Percentiles rank a stretch among this genome's conserved stretches.
These are phyloP conservation scores for Drosophila repleta DNA, from an alignment of 1,140 invertebrate species.

Conservation along the genomic window DNA sequence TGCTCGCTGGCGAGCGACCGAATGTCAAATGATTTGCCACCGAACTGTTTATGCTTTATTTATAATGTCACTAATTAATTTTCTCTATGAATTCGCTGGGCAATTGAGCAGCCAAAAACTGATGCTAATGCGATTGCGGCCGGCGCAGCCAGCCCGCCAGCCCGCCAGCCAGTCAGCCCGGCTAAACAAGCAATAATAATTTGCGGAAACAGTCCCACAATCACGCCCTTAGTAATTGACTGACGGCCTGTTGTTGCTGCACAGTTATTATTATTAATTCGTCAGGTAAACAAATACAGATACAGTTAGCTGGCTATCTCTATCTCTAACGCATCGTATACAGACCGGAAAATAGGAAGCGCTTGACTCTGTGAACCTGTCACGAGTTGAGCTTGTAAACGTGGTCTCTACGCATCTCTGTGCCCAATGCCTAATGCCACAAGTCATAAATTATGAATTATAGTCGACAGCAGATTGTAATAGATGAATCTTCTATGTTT, in stretches of 20 bases:
- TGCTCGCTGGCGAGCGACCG: constrained; percentile 52
- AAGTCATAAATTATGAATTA: constrained; percentile 25
- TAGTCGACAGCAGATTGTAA: constrained; percentile 22
- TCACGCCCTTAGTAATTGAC: constrained; percentile 43
- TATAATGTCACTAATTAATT: constrained; percentile 78
- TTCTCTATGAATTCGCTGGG: constrained; percentile 33
- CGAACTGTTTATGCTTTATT: constrained; percentile 76
- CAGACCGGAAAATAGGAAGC: constrained; percentile 24
- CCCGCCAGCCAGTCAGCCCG: not conserved
- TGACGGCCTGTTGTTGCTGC: constrained; percentile 20
- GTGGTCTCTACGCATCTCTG: constrained; percentile 15
- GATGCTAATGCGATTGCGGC: constrained; percentile 69
- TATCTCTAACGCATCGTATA: not conserved
- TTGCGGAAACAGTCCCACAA: constrained; percentile 76
- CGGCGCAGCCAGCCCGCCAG: constrained; percentile 5
- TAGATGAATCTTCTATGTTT: constrained; percentile 25
- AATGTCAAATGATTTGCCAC: constrained; percentile 76
- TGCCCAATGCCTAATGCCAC: not conserved
- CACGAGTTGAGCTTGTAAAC: constrained; percentile 9
- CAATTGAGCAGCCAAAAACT: constrained; percentile 55
- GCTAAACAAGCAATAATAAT: constrained; percentile 64
- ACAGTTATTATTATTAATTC: constrained; percentile 49
- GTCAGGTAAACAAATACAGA: constrained; percentile 26
- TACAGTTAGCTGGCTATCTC: not conserved
- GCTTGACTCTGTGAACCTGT: constrained; percentile 28